These are phyloP conservation scores for Clupea harengus DNA, from an alignment of 2,113 vertebrate genomes.

Conservation along the genomic window DNA sequence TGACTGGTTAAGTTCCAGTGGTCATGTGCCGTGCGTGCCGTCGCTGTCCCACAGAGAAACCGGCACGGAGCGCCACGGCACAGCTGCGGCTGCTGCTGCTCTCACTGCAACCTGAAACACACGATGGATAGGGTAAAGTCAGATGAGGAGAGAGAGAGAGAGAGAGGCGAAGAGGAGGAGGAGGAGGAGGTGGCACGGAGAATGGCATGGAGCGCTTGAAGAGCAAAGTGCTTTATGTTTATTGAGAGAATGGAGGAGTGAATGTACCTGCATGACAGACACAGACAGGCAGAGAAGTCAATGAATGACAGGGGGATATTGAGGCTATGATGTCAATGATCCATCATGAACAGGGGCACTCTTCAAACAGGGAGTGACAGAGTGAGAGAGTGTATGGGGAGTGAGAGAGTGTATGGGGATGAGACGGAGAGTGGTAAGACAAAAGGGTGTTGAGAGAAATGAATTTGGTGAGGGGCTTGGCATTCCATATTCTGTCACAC, in stretches of 20 bases:
- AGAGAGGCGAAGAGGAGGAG: neutral
- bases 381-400: constrained; percentile 8
- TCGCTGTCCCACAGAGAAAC: constrained; percentile 21
- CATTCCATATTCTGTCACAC: constrained; percentile 49
- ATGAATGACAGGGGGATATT: neutral
- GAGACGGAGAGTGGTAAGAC: constrained; percentile 24
- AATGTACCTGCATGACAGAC: neutral
- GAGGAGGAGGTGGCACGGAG: neutral
- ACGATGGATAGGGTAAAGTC: constrained; percentile 22
- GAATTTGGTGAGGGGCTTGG: constrained; percentile 18
- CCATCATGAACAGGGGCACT: neutral
- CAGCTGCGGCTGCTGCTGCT: neutral
- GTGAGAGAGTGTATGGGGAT: constrained; percentile 3
- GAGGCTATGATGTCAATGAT: neutral
- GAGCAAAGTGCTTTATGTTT: neutral
- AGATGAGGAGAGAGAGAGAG: neutral
- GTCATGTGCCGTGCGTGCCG: constrained; percentile 18
- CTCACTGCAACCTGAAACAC: neutral
- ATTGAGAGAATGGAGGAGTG: neutral
- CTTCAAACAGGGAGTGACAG: neutral
- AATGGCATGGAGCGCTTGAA: neutral
- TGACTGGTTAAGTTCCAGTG: constrained; percentile 16
- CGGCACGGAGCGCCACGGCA: neutral
- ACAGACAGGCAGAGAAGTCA: neutral
- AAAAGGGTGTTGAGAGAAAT: constrained; percentile 15